Conservation (phyloP, 1,140 invertebrate genomes). For the Drosophila carrolli region DNA sequence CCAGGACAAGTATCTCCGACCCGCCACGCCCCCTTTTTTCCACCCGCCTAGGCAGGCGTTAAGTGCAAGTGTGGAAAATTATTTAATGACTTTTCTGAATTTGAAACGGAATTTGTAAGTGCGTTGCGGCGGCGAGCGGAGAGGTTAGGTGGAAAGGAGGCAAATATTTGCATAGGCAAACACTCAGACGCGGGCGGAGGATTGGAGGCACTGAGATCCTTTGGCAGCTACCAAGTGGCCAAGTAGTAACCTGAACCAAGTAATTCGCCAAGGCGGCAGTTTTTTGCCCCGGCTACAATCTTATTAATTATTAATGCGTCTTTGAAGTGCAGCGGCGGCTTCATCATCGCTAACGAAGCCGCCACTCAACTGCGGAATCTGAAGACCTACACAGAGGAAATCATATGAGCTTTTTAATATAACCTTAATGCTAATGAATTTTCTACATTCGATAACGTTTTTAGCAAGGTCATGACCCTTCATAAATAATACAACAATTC, state of each 20-base stretch:
- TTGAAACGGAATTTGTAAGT: conserved; percentile 81
- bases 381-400: conserved; percentile 17
- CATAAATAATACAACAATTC: too few relatives aligned
- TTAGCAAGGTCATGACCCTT: too few relatives aligned
- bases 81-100: conserved; percentile 84
- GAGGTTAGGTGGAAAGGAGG: conserved; percentile 39
- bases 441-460: too few relatives aligned
- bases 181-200: conserved; percentile 22
- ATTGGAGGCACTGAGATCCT: conserved; percentile 17
- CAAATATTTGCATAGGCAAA: conserved; percentile 79
- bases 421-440: too few relatives aligned
- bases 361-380: conserved; percentile 51
- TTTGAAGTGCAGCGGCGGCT: conserved; percentile 63
- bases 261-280: conserved; percentile 25
- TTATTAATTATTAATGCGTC: conserved; percentile 80
- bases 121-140: conserved; percentile 56
- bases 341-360: conserved; percentile 68
- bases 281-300: conserved; percentile 50
- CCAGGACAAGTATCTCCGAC: conserved; percentile 42
- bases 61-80: conserved; percentile 83
- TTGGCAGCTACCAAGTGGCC: conserved; percentile 51
- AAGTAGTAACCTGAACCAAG: conserved; percentile 59
- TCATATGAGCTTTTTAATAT: too few relatives aligned
- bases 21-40: not conserved
- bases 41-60: conserved; percentile 42